A percentile compares a stretch with the other conserved stretches of the same genome.
Conservation (phyloP, 2,888 invertebrate genomes). For the Plagodis dolabraria region DNA sequence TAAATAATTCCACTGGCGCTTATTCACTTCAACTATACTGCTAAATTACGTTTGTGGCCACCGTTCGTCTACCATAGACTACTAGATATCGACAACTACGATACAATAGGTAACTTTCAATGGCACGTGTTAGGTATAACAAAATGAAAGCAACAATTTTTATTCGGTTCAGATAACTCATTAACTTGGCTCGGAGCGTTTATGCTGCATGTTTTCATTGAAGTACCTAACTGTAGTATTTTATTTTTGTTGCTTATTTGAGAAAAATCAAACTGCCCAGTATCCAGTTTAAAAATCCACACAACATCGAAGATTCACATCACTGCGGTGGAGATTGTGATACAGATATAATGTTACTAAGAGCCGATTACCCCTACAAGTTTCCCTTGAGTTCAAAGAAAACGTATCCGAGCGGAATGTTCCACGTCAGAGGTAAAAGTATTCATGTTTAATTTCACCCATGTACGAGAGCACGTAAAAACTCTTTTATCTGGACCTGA, state of each 20-base stretch:
- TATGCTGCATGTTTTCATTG: too few relatives aligned
- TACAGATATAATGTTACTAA: slow-evolving; percentile 14
- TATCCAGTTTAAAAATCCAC: too few relatives aligned
- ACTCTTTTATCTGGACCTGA: slow-evolving; percentile 72
- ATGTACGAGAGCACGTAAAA: slow-evolving; percentile 65
- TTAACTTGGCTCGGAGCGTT: too few relatives aligned
- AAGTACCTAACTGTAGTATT: too few relatives aligned
- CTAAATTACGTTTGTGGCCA: slow-evolving; percentile 67
- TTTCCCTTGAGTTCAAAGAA: slow-evolving; percentile 78
- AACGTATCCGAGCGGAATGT: slow-evolving; percentile 79
- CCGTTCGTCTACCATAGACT: slow-evolving; percentile 42
- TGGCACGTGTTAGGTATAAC: not conserved
- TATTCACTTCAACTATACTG: slow-evolving; percentile 61
- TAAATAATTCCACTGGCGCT: slow-evolving; percentile 71
- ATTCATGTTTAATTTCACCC: slow-evolving; percentile 82
- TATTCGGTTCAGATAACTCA: too few relatives aligned
- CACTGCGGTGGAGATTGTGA: slow-evolving; percentile 54
- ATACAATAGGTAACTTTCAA: not conserved
- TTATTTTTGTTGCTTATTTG: too few relatives aligned
- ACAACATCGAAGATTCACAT: slow-evolving; percentile 58
- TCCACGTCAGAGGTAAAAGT: slow-evolving; percentile 81
- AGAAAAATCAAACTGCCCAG: too few relatives aligned
- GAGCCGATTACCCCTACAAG: slow-evolving; percentile 68
- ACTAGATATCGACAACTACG: slow-evolving; percentile 4
- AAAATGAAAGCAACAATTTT: not conserved